Conservation (phyloP, 2,888 invertebrate species). For the Blastobasis adustella region DNA sequence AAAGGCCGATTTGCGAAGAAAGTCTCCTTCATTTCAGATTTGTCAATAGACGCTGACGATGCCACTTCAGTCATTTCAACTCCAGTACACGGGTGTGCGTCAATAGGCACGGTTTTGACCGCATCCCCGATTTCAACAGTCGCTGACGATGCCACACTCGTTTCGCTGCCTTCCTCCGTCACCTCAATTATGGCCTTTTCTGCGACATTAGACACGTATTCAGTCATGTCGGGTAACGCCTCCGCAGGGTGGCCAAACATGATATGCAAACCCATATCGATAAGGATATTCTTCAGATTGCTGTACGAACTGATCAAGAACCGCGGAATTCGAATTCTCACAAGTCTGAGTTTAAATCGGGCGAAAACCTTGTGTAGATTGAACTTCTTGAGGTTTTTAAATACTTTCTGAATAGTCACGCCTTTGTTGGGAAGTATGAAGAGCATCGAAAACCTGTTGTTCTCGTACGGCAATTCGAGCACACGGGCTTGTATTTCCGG, state of each 20-base stretch:
- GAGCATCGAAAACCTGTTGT: conserved; percentile 75
- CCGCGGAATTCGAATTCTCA: conserved; percentile 71
- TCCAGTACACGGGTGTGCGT: too few relatives aligned
- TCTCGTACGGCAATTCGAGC: conserved; percentile 51
- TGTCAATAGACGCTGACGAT: too few relatives aligned
- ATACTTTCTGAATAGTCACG: conserved; percentile 48
- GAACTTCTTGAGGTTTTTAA: conserved; percentile 60
- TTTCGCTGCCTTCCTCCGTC: conserved; percentile 49
- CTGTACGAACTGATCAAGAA: conserved; percentile 72
- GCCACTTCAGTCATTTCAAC: too few relatives aligned
- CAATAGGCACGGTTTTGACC: too few relatives aligned
- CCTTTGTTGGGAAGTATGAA: conserved; percentile 73
- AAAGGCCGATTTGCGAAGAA: conserved; percentile 52
- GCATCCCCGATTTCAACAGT: conserved; percentile 23
- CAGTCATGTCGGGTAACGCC: conserved; percentile 39
- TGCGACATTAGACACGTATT: conserved; percentile 43
- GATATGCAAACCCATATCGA: conserved; percentile 49
- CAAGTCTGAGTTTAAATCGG: conserved; percentile 26
- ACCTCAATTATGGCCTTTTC: conserved; percentile 60
- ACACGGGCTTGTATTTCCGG: conserved; percentile 34
- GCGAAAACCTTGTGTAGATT: conserved; percentile 43
- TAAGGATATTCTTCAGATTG: conserved; percentile 56
- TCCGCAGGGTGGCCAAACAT: conserved; percentile 42
- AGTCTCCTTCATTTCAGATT: conserved; percentile 3
- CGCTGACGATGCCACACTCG: conserved; percentile 31